Evolutionary conservation across 2,888 invertebrate species (phyloP).

Genomic region (Acleris emargana): DNA sequence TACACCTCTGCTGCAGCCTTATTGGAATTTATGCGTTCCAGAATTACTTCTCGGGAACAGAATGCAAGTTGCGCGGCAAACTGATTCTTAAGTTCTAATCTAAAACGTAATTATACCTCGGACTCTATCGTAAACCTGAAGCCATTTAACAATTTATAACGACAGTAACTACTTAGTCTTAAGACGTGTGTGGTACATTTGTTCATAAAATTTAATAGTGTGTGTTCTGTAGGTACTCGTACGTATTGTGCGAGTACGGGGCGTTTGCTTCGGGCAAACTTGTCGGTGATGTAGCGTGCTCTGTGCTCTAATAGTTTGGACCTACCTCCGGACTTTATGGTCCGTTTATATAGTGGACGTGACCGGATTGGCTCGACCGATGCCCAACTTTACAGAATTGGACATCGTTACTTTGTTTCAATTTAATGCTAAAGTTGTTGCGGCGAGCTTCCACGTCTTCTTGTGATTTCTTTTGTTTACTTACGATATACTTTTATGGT

Average conservation of each 20-base stretch:
- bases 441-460: constrained; percentile 11
- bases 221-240: constrained; percentile 5
- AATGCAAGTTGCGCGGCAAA: background rate
- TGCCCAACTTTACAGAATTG: constrained; percentile 26
- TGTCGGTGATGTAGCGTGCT: constrained; percentile 21
- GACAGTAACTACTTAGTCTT: constrained; percentile 12
- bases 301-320: constrained; percentile 21
- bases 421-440: constrained; percentile 25
- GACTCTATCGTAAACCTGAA: constrained; percentile 2
- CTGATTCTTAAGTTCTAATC: constrained; percentile 1
- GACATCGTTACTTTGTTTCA: constrained; percentile 35
- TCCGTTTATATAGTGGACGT: constrained; percentile 35
- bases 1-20: constrained; percentile 21
- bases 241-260: constrained; percentile 6
- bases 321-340: constrained; percentile 28
- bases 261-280: constrained; percentile 29
- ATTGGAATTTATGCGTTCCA: constrained; percentile 24
- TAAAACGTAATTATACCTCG: constrained; percentile 3
- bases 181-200: constrained; percentile 24
- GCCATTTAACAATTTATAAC: constrained; percentile 2
- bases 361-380: constrained; percentile 21
- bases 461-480: background rate
- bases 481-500: no score
- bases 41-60: background rate
- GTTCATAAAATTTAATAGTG: constrained; percentile 29